Evolutionary conservation across 2,797 vertebrate genomes (phyloP).

Genomic region (Xenentodon cancila): DNA sequence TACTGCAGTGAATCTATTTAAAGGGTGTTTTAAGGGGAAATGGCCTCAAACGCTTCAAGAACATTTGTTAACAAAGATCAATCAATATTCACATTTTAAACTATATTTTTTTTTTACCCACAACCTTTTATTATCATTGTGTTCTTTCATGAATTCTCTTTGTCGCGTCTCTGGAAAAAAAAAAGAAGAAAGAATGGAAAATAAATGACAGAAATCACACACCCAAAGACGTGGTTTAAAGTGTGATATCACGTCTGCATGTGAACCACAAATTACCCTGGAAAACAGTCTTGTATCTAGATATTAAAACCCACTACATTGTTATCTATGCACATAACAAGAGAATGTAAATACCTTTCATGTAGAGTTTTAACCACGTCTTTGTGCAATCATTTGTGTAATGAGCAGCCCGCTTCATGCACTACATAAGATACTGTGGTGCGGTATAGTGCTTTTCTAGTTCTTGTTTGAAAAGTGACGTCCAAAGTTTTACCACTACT

Average conservation of each 20-base stretch:
- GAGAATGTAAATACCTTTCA: slow-evolving; percentile 4
- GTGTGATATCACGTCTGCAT: not conserved
- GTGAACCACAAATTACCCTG: not conserved
- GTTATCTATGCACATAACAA: slow-evolving; percentile 7
- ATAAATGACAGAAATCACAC: slow-evolving; percentile 19
- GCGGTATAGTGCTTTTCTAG: slow-evolving; percentile 21
- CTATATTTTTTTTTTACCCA: not conserved
- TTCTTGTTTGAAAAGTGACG: slow-evolving; percentile 56
- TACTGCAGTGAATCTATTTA: not conserved
- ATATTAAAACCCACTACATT: not conserved
- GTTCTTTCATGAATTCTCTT: slow-evolving; percentile 14
- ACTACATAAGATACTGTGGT: slow-evolving; percentile 37
- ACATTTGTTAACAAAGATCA: slow-evolving; percentile 18
- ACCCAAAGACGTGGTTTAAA: not conserved
- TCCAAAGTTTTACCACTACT: slow-evolving; percentile 56
- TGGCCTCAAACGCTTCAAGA: slow-evolving; percentile 3
- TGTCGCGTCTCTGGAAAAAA: not conserved
- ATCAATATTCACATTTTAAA: slow-evolving; percentile 19
- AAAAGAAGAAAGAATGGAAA: slow-evolving; percentile 1
- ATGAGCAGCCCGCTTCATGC: slow-evolving; percentile 23
- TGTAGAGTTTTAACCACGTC: slow-evolving; percentile 2
- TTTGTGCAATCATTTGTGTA: slow-evolving; percentile 4
- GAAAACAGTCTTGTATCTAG: slow-evolving; percentile 7
- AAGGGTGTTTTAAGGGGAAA: not conserved
- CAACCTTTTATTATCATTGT: no score